Evolutionary conservation across 2,797 vertebrate genomes (phyloP).

Genomic region (Garrulus glandarius): DNA sequence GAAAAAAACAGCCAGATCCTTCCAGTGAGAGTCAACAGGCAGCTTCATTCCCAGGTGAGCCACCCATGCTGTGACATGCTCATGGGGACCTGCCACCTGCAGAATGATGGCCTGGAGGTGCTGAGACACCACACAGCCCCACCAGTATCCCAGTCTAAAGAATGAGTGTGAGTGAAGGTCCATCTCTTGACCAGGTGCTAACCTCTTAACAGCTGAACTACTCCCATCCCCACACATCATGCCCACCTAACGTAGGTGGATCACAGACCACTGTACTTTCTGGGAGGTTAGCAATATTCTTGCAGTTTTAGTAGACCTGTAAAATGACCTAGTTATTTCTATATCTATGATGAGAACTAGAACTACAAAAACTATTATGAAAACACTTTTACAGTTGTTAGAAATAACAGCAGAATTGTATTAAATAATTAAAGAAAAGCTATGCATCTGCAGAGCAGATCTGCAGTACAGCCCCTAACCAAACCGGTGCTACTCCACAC

Average conservation of each 20-base stretch:
- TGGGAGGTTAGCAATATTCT: background rate
- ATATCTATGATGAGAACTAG: background rate
- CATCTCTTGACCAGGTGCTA: background rate
- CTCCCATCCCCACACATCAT: background rate
- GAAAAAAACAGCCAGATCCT: background rate
- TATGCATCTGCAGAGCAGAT: background rate
- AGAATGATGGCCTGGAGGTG: background rate
- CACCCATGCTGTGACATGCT: background rate
- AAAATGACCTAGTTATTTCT: background rate
- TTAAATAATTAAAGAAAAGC: background rate
- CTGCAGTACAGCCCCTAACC: background rate
- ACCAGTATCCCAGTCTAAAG: background rate
- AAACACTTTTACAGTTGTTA: background rate
- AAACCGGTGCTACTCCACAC: conserved; percentile 3
- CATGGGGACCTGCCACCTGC: fast-evolving
- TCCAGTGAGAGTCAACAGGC: fast-evolving
- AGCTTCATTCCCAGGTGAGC: background rate
- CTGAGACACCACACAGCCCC: background rate
- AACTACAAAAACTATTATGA: background rate
- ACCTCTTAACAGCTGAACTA: background rate
- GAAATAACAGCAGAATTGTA: background rate
- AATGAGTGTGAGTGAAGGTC: background rate
- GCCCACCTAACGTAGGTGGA: background rate
- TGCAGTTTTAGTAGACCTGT: background rate
- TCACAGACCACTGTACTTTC: background rate